Base-by-base conservation (phyloP, 2,113 vertebrate genomes). In the Alectura lathami region DNA sequence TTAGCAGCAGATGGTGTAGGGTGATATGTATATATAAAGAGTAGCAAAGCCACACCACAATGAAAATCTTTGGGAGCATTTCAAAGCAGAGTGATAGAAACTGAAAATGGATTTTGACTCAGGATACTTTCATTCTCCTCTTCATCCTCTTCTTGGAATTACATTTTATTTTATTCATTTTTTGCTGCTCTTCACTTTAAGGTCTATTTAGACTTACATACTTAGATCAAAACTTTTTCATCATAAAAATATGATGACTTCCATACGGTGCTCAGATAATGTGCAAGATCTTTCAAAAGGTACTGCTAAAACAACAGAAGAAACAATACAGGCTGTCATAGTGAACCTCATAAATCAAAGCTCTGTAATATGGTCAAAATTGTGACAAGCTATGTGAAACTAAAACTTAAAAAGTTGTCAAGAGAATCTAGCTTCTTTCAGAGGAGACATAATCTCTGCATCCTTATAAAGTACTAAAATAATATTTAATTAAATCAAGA, bases 1-100 rank as follows among this genome's bases (percentile, higher is more conserved):
- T 88, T 89, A 69, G 47, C 80, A 51, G 82, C 93, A 95, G 96
- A 90, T 95, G 95, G 93, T 59, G 7, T 26, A 83, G 47, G 10
- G 30, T 77, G 95, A 59, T 95, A 60, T 3, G 3, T 57, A 43
- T 27, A 83, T 40, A 32, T 8, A 85, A 89, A 91, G 62, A 40
- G 18, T 75, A 91, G 59, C 38, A 93, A 88, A 74, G 9, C 42
- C 59, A 54, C 12, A 34, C 1, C 66, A 27, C 34, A 86, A 1
- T 67, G 14, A 91, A 67, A 36, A 76, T 47, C 43, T 75, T 63
- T 30, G 30, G 47, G 85, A 29, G 70, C 42, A 80, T 78, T 70
- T 36, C 30, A 47, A 88, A 32, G 70, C 38, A 80, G 18, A 83
- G 50, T 16, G 59, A 66, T 8, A 47, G 42, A 42, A 83, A 70